phyloP scores from a whole-genome alignment of 2,888 invertebrate genomes.

The Chalcosyrphus nemorum region DNA sequence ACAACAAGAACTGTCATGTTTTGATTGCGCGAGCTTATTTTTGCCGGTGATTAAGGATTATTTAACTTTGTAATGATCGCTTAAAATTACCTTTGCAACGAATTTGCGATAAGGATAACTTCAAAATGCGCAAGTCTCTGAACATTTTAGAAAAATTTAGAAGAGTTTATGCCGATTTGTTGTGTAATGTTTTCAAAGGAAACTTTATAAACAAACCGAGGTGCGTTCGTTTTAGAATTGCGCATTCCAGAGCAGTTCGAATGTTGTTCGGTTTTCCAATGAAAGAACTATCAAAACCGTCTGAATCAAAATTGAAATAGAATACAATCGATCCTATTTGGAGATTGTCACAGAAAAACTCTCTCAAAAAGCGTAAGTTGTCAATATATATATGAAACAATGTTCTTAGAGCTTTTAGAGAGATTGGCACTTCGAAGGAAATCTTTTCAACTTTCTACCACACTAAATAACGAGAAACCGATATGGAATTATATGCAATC shows the following conservation, averaged over 20 bases:
- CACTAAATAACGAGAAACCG: too few species aligned
- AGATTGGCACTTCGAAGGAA: too few species aligned
- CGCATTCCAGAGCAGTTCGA: not conserved
- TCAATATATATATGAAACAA: too few species aligned
- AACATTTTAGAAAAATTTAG: slow-evolving; percentile 2
- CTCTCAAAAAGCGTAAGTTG: too few species aligned
- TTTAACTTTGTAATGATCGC: too few species aligned
- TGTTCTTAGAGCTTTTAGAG: too few species aligned
- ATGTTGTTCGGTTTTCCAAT: not conserved
- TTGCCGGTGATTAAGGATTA: not conserved
- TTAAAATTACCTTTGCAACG: slow-evolving; percentile 9
- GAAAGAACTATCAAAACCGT: not conserved
- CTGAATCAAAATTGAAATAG: too few species aligned
- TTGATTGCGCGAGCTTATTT: not conserved
- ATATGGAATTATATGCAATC: too few species aligned
- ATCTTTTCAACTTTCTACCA: too few species aligned
- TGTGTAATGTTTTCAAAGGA: not conserved
- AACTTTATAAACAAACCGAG: slow-evolving; percentile 5
- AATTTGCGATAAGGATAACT: not conserved
- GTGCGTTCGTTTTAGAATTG: slow-evolving; percentile 31
- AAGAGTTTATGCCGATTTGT: not conserved
- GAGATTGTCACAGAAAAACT: too few species aligned
- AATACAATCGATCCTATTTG: too few species aligned
- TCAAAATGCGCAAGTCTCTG: not conserved
- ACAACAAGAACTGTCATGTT: slow-evolving; percentile 30